Base-by-base conservation (phyloP, 2,797 vertebrate genomes). In the Centroberyx gerrardi region DNA sequence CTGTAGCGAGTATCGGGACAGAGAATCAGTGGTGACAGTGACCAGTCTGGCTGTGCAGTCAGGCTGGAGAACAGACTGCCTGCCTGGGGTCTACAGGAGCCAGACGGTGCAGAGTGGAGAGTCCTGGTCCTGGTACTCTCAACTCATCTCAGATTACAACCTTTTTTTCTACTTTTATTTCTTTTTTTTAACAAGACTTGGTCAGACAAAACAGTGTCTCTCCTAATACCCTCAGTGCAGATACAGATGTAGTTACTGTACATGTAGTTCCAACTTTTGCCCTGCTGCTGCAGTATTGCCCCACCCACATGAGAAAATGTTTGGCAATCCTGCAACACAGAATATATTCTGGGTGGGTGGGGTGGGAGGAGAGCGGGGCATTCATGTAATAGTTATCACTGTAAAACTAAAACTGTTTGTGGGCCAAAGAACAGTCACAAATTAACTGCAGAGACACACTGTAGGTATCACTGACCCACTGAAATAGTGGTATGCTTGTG, bases 301-400 rank as follows among this genome's bases (percentile, higher is more conserved):
- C 75, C 83, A 82, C 90, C 88, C 86, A 58, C 80, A 81, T 29
- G 62, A 86, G 68, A 68, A 86, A 71, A 86, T 67, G 56, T 73
- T 77, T 85, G 76, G 68, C 59, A 58, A 49, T 62, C 22, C 38
- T 29, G 49, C 40, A 49, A 46, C 7, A 27, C 9, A 58, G 51
- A 68, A n/a, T 56, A 48, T 68, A 48, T 65, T 48, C 62, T 83
- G 55, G 13, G 33, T 62, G 72, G 53, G 15, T 1, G 67, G 8
- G 9, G 53, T 22, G 40, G 22, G 54, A 31, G 17, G 33, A 29
- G 38, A 14, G 0, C 15, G 62, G n/a, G 53, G 10, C 48, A 3
- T 6, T 17, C 74, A 28, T 60, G 29, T 54, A 54, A 51, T 12
- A 12, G 52, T 12, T 44, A 10, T 8, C 42, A 44, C 42, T 33